Evolutionary conservation across 2,888 invertebrate species (phyloP).

Genomic region (Ypsolopha scabrella): DNA sequence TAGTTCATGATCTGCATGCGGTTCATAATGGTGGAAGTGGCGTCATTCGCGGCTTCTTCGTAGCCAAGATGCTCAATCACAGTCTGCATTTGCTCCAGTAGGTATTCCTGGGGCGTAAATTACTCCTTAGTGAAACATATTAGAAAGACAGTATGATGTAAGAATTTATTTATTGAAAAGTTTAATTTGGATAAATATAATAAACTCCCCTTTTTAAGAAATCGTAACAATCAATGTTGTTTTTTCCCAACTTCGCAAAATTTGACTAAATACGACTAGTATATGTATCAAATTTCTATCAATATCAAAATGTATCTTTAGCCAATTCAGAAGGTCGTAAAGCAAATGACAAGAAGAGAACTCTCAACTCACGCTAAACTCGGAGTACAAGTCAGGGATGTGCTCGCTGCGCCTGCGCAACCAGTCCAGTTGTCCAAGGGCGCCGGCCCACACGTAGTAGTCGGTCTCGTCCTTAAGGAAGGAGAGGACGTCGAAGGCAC

Average conservation of each 20-base stretch:
- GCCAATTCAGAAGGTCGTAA: not conserved
- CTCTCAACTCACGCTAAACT: conserved; percentile 32
- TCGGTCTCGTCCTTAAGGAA: conserved; percentile 77
- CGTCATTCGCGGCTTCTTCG: conserved; percentile 45
- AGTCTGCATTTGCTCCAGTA: conserved; percentile 49
- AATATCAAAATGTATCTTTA: no score
- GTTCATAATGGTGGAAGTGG: conserved; percentile 69
- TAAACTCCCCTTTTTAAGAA: no score
- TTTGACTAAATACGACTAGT: no score
- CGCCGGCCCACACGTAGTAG: conserved; percentile 83
- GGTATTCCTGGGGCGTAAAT: conserved; percentile 39
- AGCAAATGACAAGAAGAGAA: not conserved
- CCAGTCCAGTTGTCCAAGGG: conserved; percentile 65
- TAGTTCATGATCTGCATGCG: conserved; percentile 70
- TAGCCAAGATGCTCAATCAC: conserved; percentile 66
- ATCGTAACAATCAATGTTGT: no score
- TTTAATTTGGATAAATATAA: no score
- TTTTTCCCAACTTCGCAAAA: no score
- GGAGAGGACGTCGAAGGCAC: conserved; percentile 73
- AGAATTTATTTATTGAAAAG: not conserved
- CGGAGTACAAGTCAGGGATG: conserved; percentile 29
- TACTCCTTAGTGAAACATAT: not conserved
- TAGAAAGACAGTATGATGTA: no score
- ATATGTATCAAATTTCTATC: no score
- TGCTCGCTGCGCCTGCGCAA: conserved; percentile 49